A percentile compares a stretch with the other conserved stretches of the same genome.
Evolutionary conservation across 2,113 vertebrate species (phyloP).

Genomic region (Passer montanus): DNA sequence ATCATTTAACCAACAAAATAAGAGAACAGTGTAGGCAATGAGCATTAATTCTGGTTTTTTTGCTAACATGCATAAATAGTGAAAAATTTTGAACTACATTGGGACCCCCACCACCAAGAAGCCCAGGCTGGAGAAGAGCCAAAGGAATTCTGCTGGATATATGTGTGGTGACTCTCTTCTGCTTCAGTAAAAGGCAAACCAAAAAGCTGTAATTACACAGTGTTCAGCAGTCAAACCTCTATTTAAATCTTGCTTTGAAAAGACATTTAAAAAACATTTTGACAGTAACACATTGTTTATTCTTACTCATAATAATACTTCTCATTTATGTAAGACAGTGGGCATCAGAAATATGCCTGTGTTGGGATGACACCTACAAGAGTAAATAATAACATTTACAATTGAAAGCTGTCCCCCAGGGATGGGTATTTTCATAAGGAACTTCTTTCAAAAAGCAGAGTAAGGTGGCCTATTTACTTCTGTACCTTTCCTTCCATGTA

Average conservation of each 20-base stretch:
- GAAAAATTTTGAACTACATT: not conserved
- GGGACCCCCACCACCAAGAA: not conserved
- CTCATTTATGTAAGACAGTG: not conserved
- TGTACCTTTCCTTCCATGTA: not conserved
- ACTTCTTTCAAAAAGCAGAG: not conserved
- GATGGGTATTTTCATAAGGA: not conserved
- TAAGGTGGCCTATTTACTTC: not conserved
- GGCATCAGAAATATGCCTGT: not conserved
- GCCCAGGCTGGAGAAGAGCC: not conserved
- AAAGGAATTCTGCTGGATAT: not conserved
- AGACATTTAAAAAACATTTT: not conserved
- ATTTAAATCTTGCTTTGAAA: not conserved
- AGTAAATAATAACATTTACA: not conserved
- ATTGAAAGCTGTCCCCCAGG: not conserved
- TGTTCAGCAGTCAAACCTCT: not conserved
- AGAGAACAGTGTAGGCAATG: not conserved
- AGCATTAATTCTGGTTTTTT: not conserved
- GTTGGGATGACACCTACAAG: not conserved
- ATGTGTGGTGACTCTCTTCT: not conserved
- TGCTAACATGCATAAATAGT: fast-evolving
- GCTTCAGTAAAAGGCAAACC: not conserved
- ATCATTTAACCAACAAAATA: not conserved
- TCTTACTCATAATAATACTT: not conserved
- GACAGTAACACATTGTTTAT: not conserved
- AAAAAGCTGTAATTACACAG: not conserved